A percentile compares a stretch with the other conserved stretches of the same genome.
Evolutionary conservation across 2,113 vertebrate species (phyloP).

Genomic region (Microtus pennsylvanicus): DNA sequence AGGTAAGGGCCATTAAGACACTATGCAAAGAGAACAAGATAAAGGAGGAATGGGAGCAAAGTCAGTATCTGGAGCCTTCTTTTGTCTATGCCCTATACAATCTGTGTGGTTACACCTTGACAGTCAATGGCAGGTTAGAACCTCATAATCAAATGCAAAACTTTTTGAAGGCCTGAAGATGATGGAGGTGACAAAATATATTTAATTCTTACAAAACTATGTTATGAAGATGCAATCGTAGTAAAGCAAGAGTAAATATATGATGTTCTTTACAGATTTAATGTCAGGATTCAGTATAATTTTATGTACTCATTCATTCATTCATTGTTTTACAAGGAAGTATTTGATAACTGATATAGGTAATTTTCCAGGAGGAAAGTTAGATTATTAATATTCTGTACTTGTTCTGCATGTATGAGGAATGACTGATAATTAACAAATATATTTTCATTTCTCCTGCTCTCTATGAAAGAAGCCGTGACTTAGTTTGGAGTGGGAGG

Average conservation of each 20-base stretch:
- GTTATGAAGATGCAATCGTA: background rate
- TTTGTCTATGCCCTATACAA: background rate
- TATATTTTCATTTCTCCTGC: background rate
- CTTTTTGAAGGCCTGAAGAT: background rate
- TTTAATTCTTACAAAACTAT: background rate
- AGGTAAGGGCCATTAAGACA: background rate
- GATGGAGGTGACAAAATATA: background rate
- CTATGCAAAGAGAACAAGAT: background rate
- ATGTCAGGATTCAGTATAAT: background rate
- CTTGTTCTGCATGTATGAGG: background rate
- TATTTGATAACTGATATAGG: background rate
- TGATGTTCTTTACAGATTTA: background rate
- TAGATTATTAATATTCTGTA: background rate
- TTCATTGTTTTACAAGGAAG: background rate
- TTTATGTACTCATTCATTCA: background rate
- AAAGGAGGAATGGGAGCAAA: background rate
- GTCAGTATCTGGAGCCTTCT: background rate
- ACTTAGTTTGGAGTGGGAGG: background rate
- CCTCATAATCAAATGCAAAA: fast-evolving
- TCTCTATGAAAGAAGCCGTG: background rate
- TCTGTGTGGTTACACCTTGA: background rate
- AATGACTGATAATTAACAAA: background rate
- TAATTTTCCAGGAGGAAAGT: background rate
- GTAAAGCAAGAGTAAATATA: background rate
- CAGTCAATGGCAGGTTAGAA: background rate